Percentiles rank a stretch among this genome's conserved stretches.
These are phyloP conservation scores for Egretta garzetta DNA, from an alignment of 2,113 vertebrate species.

Conservation along the genomic window DNA sequence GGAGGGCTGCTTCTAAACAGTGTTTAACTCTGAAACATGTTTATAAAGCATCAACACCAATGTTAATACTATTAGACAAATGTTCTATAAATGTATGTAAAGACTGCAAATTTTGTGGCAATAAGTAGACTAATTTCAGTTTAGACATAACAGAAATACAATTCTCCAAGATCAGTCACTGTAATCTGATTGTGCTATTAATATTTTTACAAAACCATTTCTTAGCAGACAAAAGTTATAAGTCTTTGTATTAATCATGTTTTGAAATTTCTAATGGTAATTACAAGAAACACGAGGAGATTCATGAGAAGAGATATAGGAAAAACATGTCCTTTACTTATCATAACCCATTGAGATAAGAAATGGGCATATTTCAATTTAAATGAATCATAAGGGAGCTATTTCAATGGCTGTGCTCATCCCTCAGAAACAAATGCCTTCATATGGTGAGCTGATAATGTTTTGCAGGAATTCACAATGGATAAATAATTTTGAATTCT, in stretches of 20 bases:
- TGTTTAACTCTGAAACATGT: neutral
- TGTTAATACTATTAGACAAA: neutral
- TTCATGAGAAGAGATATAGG: neutral
- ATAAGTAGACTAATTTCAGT: neutral
- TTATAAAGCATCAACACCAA: neutral
- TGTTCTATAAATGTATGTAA: neutral
- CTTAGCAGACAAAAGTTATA: neutral
- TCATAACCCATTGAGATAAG: neutral
- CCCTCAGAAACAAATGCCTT: neutral
- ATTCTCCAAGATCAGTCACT: neutral
- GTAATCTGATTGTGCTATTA: neutral
- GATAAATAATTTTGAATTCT: neutral
- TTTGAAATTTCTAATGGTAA: neutral
- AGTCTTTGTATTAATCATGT: neutral
- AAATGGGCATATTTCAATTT: neutral
- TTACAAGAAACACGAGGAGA: neutral
- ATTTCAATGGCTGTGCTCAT: neutral
- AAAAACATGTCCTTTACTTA: neutral
- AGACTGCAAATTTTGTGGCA: neutral
- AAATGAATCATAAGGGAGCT: neutral
- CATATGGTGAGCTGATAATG: neutral
- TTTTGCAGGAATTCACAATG: neutral
- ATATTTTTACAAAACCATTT: neutral
- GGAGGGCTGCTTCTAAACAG: neutral
- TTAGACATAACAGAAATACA: neutral